These are phyloP conservation scores for Zophobas morio DNA, from an alignment of 1,140 invertebrate species.

Conservation along the genomic window DNA sequence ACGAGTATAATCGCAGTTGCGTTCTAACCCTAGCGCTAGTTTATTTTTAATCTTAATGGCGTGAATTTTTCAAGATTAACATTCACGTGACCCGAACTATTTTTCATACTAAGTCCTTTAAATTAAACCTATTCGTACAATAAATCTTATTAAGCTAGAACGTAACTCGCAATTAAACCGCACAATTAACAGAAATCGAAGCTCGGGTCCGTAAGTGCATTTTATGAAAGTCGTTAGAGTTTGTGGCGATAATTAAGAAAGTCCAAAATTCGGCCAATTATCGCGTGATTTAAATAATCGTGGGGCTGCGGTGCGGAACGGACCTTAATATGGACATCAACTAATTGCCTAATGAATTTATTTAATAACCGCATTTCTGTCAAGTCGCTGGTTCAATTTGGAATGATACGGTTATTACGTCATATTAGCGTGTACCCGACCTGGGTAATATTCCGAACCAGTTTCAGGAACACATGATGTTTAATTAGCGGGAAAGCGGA, in stretches of 20 bases:
- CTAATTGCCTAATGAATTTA: conserved; percentile 37
- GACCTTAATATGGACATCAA: conserved; percentile 23
- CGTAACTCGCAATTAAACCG: background rate
- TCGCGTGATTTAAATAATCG: conserved; percentile 26
- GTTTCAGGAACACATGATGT: conserved; percentile 16
- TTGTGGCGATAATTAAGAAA: conserved; percentile 25
- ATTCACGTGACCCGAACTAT: conserved; percentile 26
- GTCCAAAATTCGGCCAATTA: conserved; percentile 10
- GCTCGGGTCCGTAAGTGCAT: background rate
- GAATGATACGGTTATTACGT: conserved; percentile 26
- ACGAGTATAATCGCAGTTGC: conserved; percentile 39
- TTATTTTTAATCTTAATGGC: conserved; percentile 30
- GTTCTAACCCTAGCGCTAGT: conserved; percentile 25
- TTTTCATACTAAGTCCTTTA: conserved; percentile 19
- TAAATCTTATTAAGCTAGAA: background rate
- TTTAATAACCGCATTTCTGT: conserved; percentile 37
- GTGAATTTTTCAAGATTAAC: conserved; percentile 39
- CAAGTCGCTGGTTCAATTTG: conserved; percentile 13
- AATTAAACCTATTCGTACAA: background rate
- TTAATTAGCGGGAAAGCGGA: conserved; percentile 24
- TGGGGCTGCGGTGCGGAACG: background rate
- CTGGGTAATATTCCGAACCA: conserved; percentile 7
- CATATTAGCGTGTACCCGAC: background rate
- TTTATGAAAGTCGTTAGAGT: conserved; percentile 20
- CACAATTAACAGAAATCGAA: background rate